Evolutionary conservation across 1,140 invertebrate species (phyloP).

Genomic region (Diuraphis noxia): DNA sequence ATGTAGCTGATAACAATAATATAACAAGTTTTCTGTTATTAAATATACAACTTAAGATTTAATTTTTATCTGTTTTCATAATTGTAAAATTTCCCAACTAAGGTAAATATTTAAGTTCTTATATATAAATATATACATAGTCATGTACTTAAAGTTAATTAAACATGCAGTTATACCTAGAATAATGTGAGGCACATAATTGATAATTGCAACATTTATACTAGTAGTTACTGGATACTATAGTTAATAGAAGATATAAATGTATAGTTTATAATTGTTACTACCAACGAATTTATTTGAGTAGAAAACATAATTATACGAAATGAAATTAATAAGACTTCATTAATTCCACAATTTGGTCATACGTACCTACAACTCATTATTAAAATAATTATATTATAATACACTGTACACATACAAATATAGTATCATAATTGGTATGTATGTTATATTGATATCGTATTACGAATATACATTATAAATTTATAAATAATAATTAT

Average conservation of each 20-base stretch:
- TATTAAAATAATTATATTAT: too few relatives aligned
- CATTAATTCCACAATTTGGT: too few relatives aligned
- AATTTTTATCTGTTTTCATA: background rate
- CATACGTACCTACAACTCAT: background rate
- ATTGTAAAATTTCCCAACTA: background rate
- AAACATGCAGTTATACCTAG: too few relatives aligned
- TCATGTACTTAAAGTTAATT: background rate
- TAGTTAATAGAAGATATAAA: background rate
- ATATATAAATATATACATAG: background rate
- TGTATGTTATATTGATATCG: background rate
- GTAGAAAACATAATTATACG: background rate
- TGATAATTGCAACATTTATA: background rate
- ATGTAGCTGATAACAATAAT: background rate
- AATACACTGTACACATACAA: background rate
- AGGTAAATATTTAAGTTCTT: background rate
- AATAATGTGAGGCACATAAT: background rate
- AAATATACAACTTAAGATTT: background rate
- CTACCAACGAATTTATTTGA: background rate
- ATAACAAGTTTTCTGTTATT: background rate
- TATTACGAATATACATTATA: background rate
- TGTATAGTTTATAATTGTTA: background rate
- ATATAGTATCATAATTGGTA: background rate
- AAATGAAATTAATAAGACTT: background rate
- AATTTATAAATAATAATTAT: constrained; percentile 5
- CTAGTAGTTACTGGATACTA: background rate